Conservation (phyloP, 2,888 invertebrate genomes). For the Xylota sylvarum region DNA sequence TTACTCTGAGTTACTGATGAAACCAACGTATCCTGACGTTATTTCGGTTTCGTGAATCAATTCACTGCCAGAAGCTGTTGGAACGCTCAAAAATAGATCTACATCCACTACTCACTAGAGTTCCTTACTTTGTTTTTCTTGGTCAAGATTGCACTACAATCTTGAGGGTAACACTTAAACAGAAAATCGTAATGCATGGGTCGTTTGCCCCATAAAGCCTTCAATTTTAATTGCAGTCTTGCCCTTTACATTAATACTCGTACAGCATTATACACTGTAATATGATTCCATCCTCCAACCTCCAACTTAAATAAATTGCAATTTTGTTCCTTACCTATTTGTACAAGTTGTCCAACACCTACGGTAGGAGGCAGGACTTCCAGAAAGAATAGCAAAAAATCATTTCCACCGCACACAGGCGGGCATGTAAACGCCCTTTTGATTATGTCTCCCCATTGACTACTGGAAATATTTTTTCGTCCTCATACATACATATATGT, state of each 20-base stretch:
- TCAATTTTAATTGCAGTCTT: slow-evolving; percentile 66
- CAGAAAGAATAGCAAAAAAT: slow-evolving; percentile 56
- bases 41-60: no score
- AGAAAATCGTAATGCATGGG: background rate
- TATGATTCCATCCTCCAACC: slow-evolving; percentile 52
- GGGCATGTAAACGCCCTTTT: slow-evolving; percentile 75
- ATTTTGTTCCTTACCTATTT: slow-evolving; percentile 55
- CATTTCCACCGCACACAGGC: slow-evolving; percentile 69
- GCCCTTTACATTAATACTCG: slow-evolving; percentile 39
- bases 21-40: no score
- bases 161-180: no score
- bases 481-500: no score
- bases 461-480: slow-evolving; percentile 57
- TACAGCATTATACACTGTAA: slow-evolving; percentile 19
- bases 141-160: no score
- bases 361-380: slow-evolving; percentile 66
- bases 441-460: slow-evolving; percentile 73
- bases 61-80: no score
- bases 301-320: slow-evolving; percentile 65
- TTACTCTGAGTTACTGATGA: no score
- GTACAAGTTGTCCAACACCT: slow-evolving; percentile 74
- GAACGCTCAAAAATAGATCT: no score
- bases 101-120: no score
- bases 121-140: no score
- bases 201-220: slow-evolving; percentile 49